Evolutionary conservation across 1,140 invertebrate species (phyloP).

Genomic region (Oscheius sp.): DNA sequence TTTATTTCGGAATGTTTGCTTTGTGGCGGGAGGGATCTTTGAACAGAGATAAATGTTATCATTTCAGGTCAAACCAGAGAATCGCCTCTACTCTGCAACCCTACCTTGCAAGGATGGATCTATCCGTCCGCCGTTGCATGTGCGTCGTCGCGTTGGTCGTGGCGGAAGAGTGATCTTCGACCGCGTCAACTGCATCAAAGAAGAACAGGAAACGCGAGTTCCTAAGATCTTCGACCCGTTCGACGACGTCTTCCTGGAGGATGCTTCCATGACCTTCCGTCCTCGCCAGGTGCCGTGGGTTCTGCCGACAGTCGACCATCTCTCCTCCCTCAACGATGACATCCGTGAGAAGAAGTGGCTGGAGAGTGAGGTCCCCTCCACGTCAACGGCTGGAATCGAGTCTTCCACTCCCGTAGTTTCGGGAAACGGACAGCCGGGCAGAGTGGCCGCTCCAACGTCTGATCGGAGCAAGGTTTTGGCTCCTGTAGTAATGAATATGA

Average conservation of each 20-base stretch:
- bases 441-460: slow-evolving; percentile 21
- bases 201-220: background rate
- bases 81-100: background rate
- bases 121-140: background rate
- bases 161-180: slow-evolving; percentile 30
- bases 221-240: slow-evolving; percentile 1
- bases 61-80: background rate
- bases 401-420: no score
- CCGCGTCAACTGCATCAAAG: background rate
- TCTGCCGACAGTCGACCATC: background rate
- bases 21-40: no score
- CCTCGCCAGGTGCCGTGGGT: background rate
- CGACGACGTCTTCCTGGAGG: background rate
- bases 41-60: no score
- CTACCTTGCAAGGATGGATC: background rate
- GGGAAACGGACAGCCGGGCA: slow-evolving; percentile 36
- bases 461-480: background rate
- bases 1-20: background rate
- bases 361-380: background rate
- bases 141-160: slow-evolving; percentile 22
- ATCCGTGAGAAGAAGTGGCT: background rate
- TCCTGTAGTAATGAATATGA: background rate
- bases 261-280: background rate
- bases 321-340: background rate
- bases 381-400: no score